Conservation (phyloP, 2,888 invertebrate genomes). For the Agrotis puta region DNA sequence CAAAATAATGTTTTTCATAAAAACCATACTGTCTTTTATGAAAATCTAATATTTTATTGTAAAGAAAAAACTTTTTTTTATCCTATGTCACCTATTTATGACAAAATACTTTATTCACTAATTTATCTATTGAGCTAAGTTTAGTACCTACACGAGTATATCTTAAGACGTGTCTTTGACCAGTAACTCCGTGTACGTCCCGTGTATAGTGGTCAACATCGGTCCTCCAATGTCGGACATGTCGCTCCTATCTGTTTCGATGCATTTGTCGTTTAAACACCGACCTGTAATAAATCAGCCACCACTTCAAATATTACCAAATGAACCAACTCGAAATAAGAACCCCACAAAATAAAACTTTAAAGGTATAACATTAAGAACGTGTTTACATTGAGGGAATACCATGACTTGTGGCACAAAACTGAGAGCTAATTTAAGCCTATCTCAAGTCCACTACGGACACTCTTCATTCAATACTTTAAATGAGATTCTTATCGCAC, state of each 20-base stretch:
- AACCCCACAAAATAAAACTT: slow-evolving; percentile 42
- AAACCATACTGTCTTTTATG: too few relatives aligned
- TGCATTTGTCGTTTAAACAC: slow-evolving; percentile 91
- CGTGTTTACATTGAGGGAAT: slow-evolving; percentile 43
- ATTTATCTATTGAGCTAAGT: not conserved
- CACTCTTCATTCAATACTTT: slow-evolving; percentile 91
- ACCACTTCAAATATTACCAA: slow-evolving; percentile 63
- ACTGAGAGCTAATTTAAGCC: slow-evolving; percentile 84
- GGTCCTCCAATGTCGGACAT: slow-evolving; percentile 90
- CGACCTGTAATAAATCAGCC: slow-evolving; percentile 91
- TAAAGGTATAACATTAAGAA: slow-evolving; percentile 52
- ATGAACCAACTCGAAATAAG: slow-evolving; percentile 62
- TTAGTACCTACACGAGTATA: slow-evolving; percentile 60
- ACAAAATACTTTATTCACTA: too few relatives aligned
- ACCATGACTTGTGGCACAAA: slow-evolving; percentile 58
- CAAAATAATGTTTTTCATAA: too few relatives aligned
- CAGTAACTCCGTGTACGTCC: slow-evolving; percentile 75
- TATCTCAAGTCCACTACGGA: slow-evolving; percentile 90
- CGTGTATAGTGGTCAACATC: slow-evolving; percentile 86
- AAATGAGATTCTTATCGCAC: slow-evolving; percentile 91
- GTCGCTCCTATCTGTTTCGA: slow-evolving; percentile 91
- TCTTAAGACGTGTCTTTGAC: slow-evolving; percentile 73
- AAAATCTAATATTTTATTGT: too few relatives aligned
- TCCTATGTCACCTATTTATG: too few relatives aligned
- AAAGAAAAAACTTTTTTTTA: too few relatives aligned